Evolutionary conservation across 2,888 invertebrate species (phyloP), one percentile per base, ranked within the genome.

Genomic region (Heliconius sara): DNA sequence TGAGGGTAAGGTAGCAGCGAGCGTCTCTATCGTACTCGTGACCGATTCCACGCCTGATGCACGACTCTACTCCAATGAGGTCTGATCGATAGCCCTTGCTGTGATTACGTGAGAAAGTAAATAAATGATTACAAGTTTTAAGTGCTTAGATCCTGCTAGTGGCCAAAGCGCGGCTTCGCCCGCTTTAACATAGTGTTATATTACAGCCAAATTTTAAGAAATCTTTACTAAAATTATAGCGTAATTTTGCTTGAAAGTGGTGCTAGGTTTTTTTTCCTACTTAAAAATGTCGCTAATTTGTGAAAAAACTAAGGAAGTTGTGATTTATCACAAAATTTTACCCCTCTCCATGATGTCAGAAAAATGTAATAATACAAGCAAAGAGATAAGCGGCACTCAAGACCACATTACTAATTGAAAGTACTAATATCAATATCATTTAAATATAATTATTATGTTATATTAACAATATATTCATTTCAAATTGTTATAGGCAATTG

Each of bases 11-110:
- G 72, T 70, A 63, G 34, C 39, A 39, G 39, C 57, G 43, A 60
- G 83, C 79, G 80, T 78, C 84, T 84, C 80, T 82, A 83, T 81
- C 81, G 75, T 77, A 30, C 39, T 84, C 84, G 84, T 84, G 84
- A 84, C 83, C 79, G 79, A 78, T 68, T 68, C 78, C 78, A 80
- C 78, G 78, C 78, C 73, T 78, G 47, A 57, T 74, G 73, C 74
- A 74, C 78, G 78, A 74, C 78, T 57, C 16, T 19, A 22, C 70
- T 63, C 6, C 67, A 71, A 75, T 75, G 75, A 75, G 75, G 43
- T 5, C 75, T 75, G 75, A 75, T 66, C 75, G 65, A 47, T 75
- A 75, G 43, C 47, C 65, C 63, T 65, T 13, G 19, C 27, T 65
- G 63, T 75, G 75, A 75, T 75, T 66, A 75, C 65, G 63, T 75